A percentile compares a stretch with the other conserved stretches of the same genome.
Conservation (phyloP, 1,140 invertebrate species). For the Zaprionus davidi region DNA sequence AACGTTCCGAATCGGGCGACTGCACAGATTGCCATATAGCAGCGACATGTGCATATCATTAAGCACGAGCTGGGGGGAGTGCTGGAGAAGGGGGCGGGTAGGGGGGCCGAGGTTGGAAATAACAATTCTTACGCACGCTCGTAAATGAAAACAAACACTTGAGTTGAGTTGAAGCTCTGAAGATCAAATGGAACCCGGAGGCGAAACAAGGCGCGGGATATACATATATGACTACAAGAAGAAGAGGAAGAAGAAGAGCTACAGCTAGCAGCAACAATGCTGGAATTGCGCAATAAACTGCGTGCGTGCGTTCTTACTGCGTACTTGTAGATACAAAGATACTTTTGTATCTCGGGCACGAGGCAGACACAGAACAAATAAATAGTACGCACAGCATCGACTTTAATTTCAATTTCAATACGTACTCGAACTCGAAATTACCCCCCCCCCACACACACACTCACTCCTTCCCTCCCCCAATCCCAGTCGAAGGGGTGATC, state of each 20-base stretch:
- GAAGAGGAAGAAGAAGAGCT: neutral
- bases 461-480: neutral
- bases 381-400: slow-evolving; percentile 5
- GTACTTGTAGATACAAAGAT: slow-evolving; percentile 26
- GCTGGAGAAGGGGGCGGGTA: too few species aligned
- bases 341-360: slow-evolving; percentile 27
- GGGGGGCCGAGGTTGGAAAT: neutral
- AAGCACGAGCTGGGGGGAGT: slow-evolving; percentile 16
- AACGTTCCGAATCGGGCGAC: slow-evolving; percentile 7
- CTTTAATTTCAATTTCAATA: slow-evolving; percentile 35
- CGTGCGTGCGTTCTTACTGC: slow-evolving; percentile 31
- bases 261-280: slow-evolving; percentile 3
- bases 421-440: slow-evolving; percentile 13
- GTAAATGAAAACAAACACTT: slow-evolving; percentile 64
- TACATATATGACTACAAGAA: neutral
- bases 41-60: slow-evolving; percentile 46
- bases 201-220: neutral
- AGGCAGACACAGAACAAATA: slow-evolving; percentile 10
- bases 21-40: slow-evolving; percentile 49
- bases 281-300: slow-evolving; percentile 41
- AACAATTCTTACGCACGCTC: slow-evolving; percentile 46
- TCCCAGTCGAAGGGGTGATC: neutral
- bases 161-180: slow-evolving; percentile 32
- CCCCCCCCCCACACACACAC: neutral
- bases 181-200: slow-evolving; percentile 15